Conservation (phyloP, 2,113 vertebrate species). For the Ctenodactylus gundi region DNA sequence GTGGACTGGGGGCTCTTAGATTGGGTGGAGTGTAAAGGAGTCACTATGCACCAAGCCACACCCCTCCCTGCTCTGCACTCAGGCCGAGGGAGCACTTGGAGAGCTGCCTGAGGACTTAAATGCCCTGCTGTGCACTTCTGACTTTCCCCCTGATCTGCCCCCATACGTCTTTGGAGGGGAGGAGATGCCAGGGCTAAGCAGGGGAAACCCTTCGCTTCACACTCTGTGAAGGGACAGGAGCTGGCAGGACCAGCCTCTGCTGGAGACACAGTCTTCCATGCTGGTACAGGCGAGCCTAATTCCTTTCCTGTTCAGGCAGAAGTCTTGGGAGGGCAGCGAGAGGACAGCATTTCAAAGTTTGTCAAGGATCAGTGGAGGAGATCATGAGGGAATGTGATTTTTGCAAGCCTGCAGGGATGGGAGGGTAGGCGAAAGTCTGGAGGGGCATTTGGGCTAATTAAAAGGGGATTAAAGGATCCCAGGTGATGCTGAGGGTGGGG, state of each 20-base stretch:
- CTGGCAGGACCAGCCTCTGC: background rate
- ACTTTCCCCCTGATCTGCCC: background rate
- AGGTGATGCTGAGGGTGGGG: constrained; percentile 56
- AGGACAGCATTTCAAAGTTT: background rate
- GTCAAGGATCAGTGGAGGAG: constrained; percentile 12
- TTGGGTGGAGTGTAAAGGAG: background rate
- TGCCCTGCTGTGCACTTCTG: background rate
- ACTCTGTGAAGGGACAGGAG: background rate
- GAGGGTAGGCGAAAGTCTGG: constrained; percentile 34
- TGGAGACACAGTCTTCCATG: background rate
- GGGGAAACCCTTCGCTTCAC: background rate
- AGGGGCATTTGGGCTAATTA: constrained; percentile 63
- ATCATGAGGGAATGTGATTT: constrained; percentile 1
- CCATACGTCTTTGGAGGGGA: background rate
- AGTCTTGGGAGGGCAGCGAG: background rate
- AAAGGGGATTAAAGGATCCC: constrained; percentile 70
- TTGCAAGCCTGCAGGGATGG: background rate
- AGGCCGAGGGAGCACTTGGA: background rate
- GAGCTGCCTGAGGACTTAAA: background rate
- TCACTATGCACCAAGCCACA: background rate
- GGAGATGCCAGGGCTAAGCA: background rate
- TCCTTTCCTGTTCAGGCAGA: constrained; percentile 58
- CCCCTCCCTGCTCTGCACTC: background rate
- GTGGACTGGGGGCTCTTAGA: constrained; percentile 9
- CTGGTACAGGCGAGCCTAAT: background rate